phyloP scores from a whole-genome alignment of 2,888 invertebrate species.

The Buathra laborator region DNA sequence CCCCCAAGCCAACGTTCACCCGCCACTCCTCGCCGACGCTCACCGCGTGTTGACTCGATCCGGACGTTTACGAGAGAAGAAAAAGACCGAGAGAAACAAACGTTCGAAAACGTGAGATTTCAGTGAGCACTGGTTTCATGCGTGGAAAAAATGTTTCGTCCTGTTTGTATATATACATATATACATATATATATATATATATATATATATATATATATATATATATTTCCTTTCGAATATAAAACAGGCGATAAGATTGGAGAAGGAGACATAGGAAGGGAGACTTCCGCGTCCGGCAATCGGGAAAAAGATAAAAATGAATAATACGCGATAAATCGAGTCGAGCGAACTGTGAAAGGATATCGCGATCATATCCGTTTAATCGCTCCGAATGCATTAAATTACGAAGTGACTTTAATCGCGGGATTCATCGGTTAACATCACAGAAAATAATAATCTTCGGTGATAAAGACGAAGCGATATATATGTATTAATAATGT shows the following conservation, averaged over 20 bases:
- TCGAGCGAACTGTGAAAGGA: conserved; percentile 22
- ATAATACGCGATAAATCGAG: conserved; percentile 8
- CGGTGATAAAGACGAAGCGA: conserved; percentile 28
- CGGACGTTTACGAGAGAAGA: conserved; percentile 39
- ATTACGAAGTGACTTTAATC: conserved; percentile 52
- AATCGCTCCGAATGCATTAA: conserved; percentile 36
- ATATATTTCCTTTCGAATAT: conserved; percentile 6
- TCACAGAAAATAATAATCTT: conserved; percentile 17
- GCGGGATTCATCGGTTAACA: conserved; percentile 8
- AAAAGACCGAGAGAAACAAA: conserved; percentile 1
- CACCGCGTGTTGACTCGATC: conserved; percentile 40
- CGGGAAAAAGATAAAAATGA: conserved; percentile 2
- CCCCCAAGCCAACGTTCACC: conserved; percentile 26
- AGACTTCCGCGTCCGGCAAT: conserved; percentile 51
- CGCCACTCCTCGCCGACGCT: conserved; percentile 9
- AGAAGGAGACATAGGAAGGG: conserved; percentile 2
- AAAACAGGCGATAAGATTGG: conserved; percentile 27
- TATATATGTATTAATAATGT: conserved; percentile 53
- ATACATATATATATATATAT: neutral
- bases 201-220: neutral
- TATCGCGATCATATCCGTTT: conserved; percentile 35
- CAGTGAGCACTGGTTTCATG: conserved; percentile 1
- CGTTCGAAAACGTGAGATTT: neutral
- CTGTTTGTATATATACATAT: neutral
- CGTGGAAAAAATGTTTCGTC: neutral